phyloP scores from a whole-genome alignment of 2,113 vertebrate genomes.

The Neopipo cinnamomea region DNA sequence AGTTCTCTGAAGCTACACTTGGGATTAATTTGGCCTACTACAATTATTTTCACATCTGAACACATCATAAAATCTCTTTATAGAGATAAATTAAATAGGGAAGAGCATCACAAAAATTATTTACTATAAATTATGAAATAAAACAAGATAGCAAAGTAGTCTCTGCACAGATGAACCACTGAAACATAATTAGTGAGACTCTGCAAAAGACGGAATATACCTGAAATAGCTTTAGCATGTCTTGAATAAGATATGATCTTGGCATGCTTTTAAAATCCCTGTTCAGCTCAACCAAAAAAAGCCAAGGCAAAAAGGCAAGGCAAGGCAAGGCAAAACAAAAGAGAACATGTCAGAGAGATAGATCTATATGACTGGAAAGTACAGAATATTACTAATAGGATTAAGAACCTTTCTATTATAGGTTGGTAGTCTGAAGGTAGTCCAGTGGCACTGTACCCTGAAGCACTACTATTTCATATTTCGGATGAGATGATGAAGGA shows the following conservation, averaged over 20 bases:
- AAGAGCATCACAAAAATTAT: slow-evolving; percentile 44
- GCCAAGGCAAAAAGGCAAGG: too few species aligned
- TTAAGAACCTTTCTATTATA: background rate
- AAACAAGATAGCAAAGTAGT: slow-evolving; percentile 25
- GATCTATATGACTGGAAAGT: background rate
- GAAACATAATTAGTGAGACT: slow-evolving; percentile 48
- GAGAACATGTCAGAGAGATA: background rate
- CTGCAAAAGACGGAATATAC: slow-evolving; percentile 15
- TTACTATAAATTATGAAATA: slow-evolving; percentile 50
- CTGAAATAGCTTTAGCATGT: slow-evolving; percentile 50
- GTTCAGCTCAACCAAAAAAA: background rate
- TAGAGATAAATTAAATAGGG: slow-evolving; percentile 13
- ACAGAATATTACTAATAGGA: background rate
- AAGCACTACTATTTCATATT: background rate
- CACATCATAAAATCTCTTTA: slow-evolving; percentile 7
- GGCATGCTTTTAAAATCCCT: slow-evolving; percentile 4
- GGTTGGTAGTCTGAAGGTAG: background rate
- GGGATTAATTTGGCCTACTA: background rate
- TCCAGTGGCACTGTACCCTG: background rate
- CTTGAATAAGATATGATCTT: slow-evolving; percentile 40
- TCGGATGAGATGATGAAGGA: background rate
- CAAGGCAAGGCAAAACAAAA: background rate
- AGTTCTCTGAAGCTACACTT: background rate
- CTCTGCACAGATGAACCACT: slow-evolving; percentile 29
- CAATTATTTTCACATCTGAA: slow-evolving; percentile 45